Evolutionary conservation across 2,888 invertebrate genomes (phyloP), one percentile per base, ranked within the genome.

Genomic region (Troglohyphantes excavatus): DNA sequence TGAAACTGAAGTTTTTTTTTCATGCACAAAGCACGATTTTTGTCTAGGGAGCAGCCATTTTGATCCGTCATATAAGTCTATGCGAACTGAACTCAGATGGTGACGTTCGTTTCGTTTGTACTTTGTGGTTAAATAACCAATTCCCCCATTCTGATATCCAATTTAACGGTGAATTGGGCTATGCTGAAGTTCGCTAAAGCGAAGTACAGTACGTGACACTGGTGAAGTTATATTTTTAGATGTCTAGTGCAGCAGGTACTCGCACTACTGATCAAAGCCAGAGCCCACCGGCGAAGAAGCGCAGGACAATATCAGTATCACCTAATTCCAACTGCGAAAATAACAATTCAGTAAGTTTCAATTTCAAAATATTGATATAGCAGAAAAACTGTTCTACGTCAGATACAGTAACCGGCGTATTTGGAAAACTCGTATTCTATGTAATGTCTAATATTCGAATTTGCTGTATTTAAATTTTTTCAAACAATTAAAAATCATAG

Each of bases 231-330:
- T 90, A 76, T 86, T 87, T 87, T 90, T 88, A 90, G 90, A 90
- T 90, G 90, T 90, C 90, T 90, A 90, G 90, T 90, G 90, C 84
- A 46, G 78, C 73, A 90, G 81, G 79, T 84, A 79, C 83, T 73
- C 90, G 53, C 83, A 84, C 63, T 73, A 89, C 75, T 63, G 88
- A 88, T 81, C 79, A 79, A 79, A 84, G 75, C 90, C 90, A 87
- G 86, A 87, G 90, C 88, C 90, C 88, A 84, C 90, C 90, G 88
- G 87, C 90, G 84, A 90, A 90, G 76, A 90, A 88, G 84, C 88
- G 88, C 72, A 90, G 68, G 88, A 59, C 84, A 67, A 79, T 26
- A 79, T 61, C 59, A 63, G n/a, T 43, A 29, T 83, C 78, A 39
- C 78, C 87, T 33, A 90, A 84, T 79, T 88, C 90, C 23, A 27